Evolutionary conservation across 2,113 vertebrate species (phyloP).

Genomic region (Hyaena hyaena): DNA sequence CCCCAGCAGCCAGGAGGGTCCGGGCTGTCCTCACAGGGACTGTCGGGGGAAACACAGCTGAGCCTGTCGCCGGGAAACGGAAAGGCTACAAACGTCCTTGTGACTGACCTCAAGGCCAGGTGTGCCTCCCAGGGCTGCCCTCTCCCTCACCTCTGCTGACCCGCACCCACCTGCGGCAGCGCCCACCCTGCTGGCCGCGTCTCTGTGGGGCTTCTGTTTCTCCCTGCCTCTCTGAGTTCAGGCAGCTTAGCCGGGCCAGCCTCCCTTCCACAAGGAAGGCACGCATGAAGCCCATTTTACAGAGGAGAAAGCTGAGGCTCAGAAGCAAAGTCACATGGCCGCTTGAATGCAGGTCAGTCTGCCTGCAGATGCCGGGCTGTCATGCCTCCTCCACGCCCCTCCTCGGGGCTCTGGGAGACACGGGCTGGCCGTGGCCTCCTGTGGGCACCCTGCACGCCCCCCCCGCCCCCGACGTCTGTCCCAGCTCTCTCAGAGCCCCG

Average conservation of each 20-base stretch:
- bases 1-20: background rate
- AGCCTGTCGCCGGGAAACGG: no score
- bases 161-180: fast-evolving
- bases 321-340: background rate
- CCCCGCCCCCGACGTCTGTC: background rate
- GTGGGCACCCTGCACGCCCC: background rate
- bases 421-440: background rate
- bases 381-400: fast-evolving
- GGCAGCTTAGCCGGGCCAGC: background rate
- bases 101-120: background rate
- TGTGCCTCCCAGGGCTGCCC: background rate
- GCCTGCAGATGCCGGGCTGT: background rate
- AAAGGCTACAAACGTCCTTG: background rate
- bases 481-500: background rate
- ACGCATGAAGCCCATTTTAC: background rate
- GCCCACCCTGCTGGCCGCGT: background rate
- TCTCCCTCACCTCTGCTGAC: background rate
- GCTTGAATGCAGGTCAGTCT: background rate
- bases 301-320: background rate
- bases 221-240: background rate
- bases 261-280: background rate
- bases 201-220: background rate
- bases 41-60: background rate
- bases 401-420: background rate
- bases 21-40: background rate